Base-by-base conservation (phyloP, 2,113 vertebrate genomes). In the Leptobrachium leishanense region DNA sequence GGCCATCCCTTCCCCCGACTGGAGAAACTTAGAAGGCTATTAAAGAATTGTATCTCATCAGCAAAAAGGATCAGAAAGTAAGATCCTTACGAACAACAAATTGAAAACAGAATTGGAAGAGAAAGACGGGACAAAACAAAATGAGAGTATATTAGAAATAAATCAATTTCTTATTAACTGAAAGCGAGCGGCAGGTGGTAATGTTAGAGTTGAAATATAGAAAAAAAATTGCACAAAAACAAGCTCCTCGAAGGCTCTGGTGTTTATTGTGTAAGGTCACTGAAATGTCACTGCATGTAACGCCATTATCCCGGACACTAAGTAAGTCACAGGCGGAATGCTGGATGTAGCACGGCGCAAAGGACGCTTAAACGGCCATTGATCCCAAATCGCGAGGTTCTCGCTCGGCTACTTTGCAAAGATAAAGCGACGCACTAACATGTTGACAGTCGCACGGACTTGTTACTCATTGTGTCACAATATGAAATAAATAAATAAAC, bases 141-240 rank as follows among this genome's bases (percentile, higher is more conserved):
- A 74, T 68, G 72, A 59, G 72, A 57, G 72, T 68, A 68, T 80
- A 80, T 74, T 80, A 80, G 71, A 74, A 62, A 80, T 80, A 80
- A 79, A 80, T 80, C 78, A 74, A 80, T 80, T 74, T 80, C 71
- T 74, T 80, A 80, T 74, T 80, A 79, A 80, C 50, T 62, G 78
- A 57, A 74, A 11, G 41, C 72, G 43, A 68, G 64, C 71, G 46
- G 71, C 77, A 50, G 59, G 64, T 68, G 78, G 53, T 74, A 80
- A 80, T 74, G 72, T 62, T 68, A 70, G n/a, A 68, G n/a, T 40
- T 9, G 64, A 41, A 72, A 68, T 80, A 55, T 74, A 68, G 65
- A 74, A 43, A 59, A 74, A 67, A 20, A 62, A 68, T 68, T 59
- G 68, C 20, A 55, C 31, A 71, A 73, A 72, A 73, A 68, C 40